Percentiles rank a stretch among this genome's conserved stretches.
Evolutionary conservation across 2,797 vertebrate genomes (phyloP).

Genomic region (Cyclura pinguis): DNA sequence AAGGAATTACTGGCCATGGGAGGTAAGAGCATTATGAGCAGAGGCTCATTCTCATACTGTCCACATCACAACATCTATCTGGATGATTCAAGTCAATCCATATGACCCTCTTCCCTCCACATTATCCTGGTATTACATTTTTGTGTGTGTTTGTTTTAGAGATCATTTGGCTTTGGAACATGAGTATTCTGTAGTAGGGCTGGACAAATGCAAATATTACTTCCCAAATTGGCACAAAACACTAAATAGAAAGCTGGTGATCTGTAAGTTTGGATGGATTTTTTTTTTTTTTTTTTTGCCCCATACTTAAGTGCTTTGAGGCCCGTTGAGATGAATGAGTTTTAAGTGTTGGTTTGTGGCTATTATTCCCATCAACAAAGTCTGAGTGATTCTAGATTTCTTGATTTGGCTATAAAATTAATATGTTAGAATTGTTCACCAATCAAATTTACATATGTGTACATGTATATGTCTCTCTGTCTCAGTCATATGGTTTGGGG

Average conservation of each 20-base stretch:
- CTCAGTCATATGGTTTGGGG: not conserved
- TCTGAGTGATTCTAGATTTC: not conserved
- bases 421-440: not conserved
- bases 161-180: not conserved
- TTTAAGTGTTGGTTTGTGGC: not conserved
- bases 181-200: not conserved
- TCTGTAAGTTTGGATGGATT: not conserved
- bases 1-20: slow-evolving; percentile 31
- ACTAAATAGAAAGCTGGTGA: not conserved
- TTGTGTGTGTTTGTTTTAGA: slow-evolving; percentile 7
- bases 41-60: not conserved
- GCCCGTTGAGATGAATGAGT: not conserved
- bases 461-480: no score
- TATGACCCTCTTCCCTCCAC: not conserved
- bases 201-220: not conserved
- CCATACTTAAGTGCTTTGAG: not conserved
- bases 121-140: not conserved
- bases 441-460: not conserved
- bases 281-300: not conserved
- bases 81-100: slow-evolving; percentile 15
- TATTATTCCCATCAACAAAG: not conserved
- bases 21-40: slow-evolving; percentile 21
- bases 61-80: not conserved
- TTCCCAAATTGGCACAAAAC: not conserved
- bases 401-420: not conserved